These are phyloP conservation scores for Drosophila persimilis DNA, from an alignment of 1,140 invertebrate species.

Conservation along the genomic window DNA sequence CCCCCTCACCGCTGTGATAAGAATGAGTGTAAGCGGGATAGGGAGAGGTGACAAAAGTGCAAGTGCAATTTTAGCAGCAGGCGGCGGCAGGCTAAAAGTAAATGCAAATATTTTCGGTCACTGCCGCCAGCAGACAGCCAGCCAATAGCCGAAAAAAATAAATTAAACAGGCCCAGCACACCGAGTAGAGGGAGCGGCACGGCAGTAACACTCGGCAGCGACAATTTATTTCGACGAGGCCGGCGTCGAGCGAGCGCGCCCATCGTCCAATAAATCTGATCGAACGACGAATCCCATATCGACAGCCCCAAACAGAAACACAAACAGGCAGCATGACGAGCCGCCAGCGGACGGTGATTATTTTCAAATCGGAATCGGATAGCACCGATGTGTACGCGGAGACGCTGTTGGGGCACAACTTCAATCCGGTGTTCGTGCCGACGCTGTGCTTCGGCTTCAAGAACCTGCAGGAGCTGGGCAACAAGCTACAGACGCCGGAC, in stretches of 20 bases:
- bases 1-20: too few relatives aligned
- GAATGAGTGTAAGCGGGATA: too few relatives aligned
- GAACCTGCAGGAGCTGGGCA: constrained; percentile 80
- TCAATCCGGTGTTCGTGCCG: constrained; percentile 84
- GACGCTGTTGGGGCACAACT: constrained; percentile 83
- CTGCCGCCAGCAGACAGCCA: constrained; percentile 4
- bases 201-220: constrained; percentile 1
- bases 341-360: constrained; percentile 83
- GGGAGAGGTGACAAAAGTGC: too few relatives aligned
- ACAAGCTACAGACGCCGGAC: constrained; percentile 78
- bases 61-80: neutral
- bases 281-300: neutral
- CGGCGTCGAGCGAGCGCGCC: neutral
- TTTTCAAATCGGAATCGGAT: constrained; percentile 85
- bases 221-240: neutral
- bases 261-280: too few relatives aligned
- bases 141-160: too few relatives aligned
- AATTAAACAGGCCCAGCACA: neutral
- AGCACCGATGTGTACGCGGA: constrained; percentile 84
- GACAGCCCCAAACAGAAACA: neutral
- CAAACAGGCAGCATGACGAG: constrained; percentile 48
- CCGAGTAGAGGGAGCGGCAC: neutral
- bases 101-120: constrained; percentile 29
- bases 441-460: constrained; percentile 84
- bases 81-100: constrained; percentile 18